Evolutionary conservation across 2,113 vertebrate genomes (phyloP).

Genomic region (Megaleporinus macrocephalus): DNA sequence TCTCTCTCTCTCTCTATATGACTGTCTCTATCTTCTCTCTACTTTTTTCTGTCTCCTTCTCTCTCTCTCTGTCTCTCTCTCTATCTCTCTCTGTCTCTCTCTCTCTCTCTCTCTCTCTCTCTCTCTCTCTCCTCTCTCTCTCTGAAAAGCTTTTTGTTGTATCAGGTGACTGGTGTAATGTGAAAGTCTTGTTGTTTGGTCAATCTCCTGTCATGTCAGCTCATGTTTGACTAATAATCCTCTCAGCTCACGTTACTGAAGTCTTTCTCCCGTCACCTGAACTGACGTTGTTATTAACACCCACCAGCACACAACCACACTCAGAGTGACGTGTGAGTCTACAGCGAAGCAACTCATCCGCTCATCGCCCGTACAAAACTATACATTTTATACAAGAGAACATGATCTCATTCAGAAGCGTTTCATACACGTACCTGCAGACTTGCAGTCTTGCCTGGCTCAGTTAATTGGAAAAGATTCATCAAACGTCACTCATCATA

Average conservation of each 20-base stretch:
- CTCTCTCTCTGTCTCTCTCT: too few species aligned
- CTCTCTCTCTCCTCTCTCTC: conserved; percentile 11
- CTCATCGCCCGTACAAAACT: not conserved
- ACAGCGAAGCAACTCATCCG: not conserved
- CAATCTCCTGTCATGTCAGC: conserved; percentile 49
- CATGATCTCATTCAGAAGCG: not conserved
- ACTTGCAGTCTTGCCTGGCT: not conserved
- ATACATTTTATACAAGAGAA: too few species aligned
- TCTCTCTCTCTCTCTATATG: too few species aligned
- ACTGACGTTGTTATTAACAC: conserved; percentile 45
- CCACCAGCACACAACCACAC: conserved; percentile 5
- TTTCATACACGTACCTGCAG: not conserved
- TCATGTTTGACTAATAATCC: conserved; percentile 53
- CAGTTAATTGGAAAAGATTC: not conserved
- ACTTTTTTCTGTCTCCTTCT: not conserved
- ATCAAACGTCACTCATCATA: not conserved
- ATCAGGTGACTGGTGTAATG: conserved; percentile 47
- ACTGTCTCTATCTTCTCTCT: too few species aligned
- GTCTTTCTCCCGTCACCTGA: conserved; percentile 46
- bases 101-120: conserved; percentile 1
- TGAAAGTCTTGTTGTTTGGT: conserved; percentile 33
- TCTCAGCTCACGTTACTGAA: conserved; percentile 33
- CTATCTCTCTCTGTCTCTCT: not conserved
- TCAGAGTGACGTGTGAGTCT: conserved; percentile 2
- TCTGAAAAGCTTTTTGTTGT: not conserved